Evolutionary conservation across 2,888 invertebrate genomes (phyloP).

Genomic region (Homarus gammarus): DNA sequence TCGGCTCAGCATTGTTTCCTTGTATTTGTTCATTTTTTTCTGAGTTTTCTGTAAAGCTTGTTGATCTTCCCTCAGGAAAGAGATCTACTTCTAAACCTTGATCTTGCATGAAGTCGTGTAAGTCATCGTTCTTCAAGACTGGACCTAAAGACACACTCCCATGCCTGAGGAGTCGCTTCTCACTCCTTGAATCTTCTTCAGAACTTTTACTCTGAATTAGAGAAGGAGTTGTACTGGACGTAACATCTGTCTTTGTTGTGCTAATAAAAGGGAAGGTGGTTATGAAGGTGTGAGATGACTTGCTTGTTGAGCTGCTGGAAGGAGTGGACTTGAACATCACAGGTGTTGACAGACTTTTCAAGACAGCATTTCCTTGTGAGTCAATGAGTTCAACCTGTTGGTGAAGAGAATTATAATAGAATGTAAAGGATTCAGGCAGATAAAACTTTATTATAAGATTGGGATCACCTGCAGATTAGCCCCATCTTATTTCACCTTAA

Average conservation of each 20-base stretch:
- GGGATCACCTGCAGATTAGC: not conserved
- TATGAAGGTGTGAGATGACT: not conserved
- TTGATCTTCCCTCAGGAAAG: not conserved
- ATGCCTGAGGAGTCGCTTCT: not conserved
- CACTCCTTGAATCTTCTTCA: not conserved
- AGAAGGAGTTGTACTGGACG: not conserved
- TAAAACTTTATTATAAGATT: not conserved
- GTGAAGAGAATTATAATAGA: not conserved
- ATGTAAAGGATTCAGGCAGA: not conserved
- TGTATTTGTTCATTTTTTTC: not conserved
- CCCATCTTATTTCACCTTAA: too few relatives aligned
- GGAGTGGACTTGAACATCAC: constrained; percentile 30
- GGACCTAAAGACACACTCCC: not conserved
- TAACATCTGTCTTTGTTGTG: not conserved
- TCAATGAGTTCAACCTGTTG: constrained; percentile 62
- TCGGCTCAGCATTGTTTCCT: not conserved
- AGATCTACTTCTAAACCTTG: not conserved
- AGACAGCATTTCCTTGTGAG: constrained; percentile 58
- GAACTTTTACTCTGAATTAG: not conserved
- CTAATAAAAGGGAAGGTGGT: not conserved
- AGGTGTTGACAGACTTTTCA: constrained; percentile 52
- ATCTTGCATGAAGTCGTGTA: not conserved
- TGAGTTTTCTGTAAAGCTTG: not conserved
- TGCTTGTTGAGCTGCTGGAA: not conserved
- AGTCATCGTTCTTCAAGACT: not conserved